Conservation (phyloP, 2,888 invertebrate species). For the Invenusta paracnida region DNA sequence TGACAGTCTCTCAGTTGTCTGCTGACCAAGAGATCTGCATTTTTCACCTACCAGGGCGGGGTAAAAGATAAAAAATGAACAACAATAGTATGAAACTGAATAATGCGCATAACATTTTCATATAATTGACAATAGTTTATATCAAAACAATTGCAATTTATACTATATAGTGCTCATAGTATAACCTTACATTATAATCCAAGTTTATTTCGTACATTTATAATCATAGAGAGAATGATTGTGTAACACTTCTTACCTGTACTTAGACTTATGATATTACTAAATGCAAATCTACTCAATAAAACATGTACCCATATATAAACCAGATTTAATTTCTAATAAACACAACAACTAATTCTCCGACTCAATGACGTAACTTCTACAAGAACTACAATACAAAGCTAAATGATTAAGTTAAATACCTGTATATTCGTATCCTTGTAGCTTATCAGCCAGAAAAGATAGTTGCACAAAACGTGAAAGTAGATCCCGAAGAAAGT, state of each 20-base stretch:
- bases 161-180: no score
- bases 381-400: neutral
- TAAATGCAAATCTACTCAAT: no score
- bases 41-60: neutral
- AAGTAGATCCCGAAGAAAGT: constrained; percentile 10
- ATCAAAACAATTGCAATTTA: no score
- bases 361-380: no score
- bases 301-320: no score
- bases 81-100: neutral
- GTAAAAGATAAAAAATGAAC: neutral
- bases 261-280: no score
- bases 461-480: constrained; percentile 24
- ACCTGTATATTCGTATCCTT: constrained; percentile 15
- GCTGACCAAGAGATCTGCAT: neutral
- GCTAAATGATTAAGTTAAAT: neutral
- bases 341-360: neutral
- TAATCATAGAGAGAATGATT: no score
- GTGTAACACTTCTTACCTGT: no score
- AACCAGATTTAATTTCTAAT: neutral
- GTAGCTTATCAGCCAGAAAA: neutral
- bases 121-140: no score
- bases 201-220: no score
- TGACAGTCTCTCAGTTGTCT: neutral
- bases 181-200: no score
- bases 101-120: no score